Base-by-base conservation (phyloP, 2,888 invertebrate species). In the Drosophila colorata region DNA sequence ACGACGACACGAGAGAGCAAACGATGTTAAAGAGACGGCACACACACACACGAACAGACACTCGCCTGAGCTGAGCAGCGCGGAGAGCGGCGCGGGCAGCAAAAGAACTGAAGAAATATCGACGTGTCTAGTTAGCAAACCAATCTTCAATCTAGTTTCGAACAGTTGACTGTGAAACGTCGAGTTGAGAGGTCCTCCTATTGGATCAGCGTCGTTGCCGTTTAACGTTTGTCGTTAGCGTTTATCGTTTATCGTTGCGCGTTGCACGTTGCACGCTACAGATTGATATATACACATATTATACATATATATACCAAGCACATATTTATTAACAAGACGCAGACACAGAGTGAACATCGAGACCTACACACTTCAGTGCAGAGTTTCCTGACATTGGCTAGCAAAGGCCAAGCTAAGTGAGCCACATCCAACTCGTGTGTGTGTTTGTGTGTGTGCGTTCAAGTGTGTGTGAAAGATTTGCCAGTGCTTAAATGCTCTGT, bases 71-170 rank as follows among this genome's bases (percentile, higher is more conserved):
- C 69, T 49, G 67, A 59, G 69, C 69, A 76, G 53, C 40, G 61
- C 52, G 67, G 59, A 44, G 73, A 64, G 56, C 63, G 69, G 70
- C 48, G 80, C 67, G 77, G 74, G 72, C 87, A 80, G 77, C 80
- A 83, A 84, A 89, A 90, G 90, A 90, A 89, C 90, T 86, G 82
- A 90, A 90, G 82, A 90, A 90, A 91, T 87, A 90, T 90, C 91
- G 91, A 91, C 92, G 91, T 91, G 91, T 91, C 91, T 91, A 91
- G 91, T 91, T 91, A 91, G 91, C 92, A 91, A 91, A 90, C 91
- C 92, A 91, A 91, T 90, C 91, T 90, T 85, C 91, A 91, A 91
- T 91, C 91, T 91, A 91, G 91, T 91, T 91, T 91, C 90, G 91
- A 91, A 91, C 91, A 91, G 91, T 91, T 91, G 91, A 90, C 89